A percentile compares a stretch with the other conserved stretches of the same genome.
Conservation (phyloP, 2,888 invertebrate species). For the Exephanes ischioxanthus region DNA sequence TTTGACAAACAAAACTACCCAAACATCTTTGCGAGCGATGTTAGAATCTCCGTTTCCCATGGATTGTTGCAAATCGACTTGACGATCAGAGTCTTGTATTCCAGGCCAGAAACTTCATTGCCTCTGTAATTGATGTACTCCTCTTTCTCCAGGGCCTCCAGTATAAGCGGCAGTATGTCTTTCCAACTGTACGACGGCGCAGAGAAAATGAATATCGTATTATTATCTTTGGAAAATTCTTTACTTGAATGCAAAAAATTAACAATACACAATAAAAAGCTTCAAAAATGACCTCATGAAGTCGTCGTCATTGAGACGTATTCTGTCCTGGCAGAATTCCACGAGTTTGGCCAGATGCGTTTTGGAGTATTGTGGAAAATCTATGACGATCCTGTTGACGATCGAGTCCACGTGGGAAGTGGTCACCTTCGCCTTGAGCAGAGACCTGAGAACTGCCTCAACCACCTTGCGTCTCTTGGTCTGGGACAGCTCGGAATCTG, state of each 20-base stretch:
- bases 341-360: slow-evolving; percentile 86
- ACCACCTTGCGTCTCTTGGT: slow-evolving; percentile 80
- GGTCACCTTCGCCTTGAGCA: slow-evolving; percentile 83
- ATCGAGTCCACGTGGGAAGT: slow-evolving; percentile 85
- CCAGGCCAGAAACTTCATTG: slow-evolving; percentile 86
- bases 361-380: slow-evolving; percentile 86
- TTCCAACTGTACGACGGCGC: slow-evolving; percentile 87
- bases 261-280: not conserved
- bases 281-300: slow-evolving; percentile 84
- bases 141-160: slow-evolving; percentile 86
- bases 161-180: slow-evolving; percentile 88
- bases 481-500: slow-evolving; percentile 74
- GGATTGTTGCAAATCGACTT: slow-evolving; percentile 87
- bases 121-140: slow-evolving; percentile 87
- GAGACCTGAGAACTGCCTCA: slow-evolving; percentile 82
- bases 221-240: not conserved
- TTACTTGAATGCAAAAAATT: not conserved
- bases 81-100: slow-evolving; percentile 88
- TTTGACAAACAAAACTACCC: slow-evolving; percentile 85
- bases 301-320: slow-evolving; percentile 86
- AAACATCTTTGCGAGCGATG: slow-evolving; percentile 89
- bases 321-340: slow-evolving; percentile 86
- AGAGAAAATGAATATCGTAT: not conserved
- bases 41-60: slow-evolving; percentile 88
- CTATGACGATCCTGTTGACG: slow-evolving; percentile 85